These are phyloP conservation scores for Scarus forsteni DNA, from an alignment of 2,797 vertebrate species.

Conservation along the genomic window DNA sequence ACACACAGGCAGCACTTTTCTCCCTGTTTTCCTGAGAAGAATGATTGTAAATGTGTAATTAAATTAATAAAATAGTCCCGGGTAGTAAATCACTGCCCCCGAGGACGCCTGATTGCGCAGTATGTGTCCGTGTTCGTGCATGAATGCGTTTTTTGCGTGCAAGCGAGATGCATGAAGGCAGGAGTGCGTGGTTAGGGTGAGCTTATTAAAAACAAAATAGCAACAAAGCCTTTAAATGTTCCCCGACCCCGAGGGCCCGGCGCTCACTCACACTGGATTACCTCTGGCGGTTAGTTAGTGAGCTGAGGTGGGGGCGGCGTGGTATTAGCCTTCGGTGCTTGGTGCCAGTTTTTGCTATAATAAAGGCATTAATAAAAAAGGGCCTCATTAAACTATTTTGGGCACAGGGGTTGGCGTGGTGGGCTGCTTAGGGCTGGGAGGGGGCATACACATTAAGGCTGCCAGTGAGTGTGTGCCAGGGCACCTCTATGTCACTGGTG, in stretches of 20 bases:
- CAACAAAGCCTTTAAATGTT: slow-evolving; percentile 66
- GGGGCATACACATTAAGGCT: slow-evolving; percentile 55
- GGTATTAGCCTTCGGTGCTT: slow-evolving; percentile 38
- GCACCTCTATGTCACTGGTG: slow-evolving; percentile 79
- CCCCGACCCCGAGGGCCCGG: slow-evolving; percentile 35
- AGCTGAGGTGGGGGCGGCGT: slow-evolving; percentile 43
- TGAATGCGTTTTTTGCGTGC: slow-evolving; percentile 36
- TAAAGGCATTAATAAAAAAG: slow-evolving; percentile 77
- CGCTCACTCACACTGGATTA: slow-evolving; percentile 36
- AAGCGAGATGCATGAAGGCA: slow-evolving; percentile 19
- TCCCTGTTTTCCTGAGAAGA: slow-evolving; percentile 69
- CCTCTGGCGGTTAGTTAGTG: slow-evolving; percentile 56
- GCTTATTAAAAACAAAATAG: slow-evolving; percentile 63
- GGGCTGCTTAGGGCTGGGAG: slow-evolving; percentile 35
- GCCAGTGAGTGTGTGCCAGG: slow-evolving; percentile 70
- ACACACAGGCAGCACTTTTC: slow-evolving; percentile 79
- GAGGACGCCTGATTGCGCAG: slow-evolving; percentile 57
- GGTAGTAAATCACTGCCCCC: slow-evolving; percentile 75
- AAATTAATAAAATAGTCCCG: slow-evolving; percentile 81
- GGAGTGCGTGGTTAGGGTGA: slow-evolving; percentile 30
- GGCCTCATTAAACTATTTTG: slow-evolving; percentile 84
- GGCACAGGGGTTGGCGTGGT: slow-evolving; percentile 59
- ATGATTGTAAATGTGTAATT: slow-evolving; percentile 84
- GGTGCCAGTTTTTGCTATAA: slow-evolving; percentile 75
- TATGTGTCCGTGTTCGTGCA: slow-evolving; percentile 37